Evolutionary conservation across 1,140 invertebrate species (phyloP), one percentile per base, ranked within the genome.

Genomic region (Eurytemora carolleeae): DNA sequence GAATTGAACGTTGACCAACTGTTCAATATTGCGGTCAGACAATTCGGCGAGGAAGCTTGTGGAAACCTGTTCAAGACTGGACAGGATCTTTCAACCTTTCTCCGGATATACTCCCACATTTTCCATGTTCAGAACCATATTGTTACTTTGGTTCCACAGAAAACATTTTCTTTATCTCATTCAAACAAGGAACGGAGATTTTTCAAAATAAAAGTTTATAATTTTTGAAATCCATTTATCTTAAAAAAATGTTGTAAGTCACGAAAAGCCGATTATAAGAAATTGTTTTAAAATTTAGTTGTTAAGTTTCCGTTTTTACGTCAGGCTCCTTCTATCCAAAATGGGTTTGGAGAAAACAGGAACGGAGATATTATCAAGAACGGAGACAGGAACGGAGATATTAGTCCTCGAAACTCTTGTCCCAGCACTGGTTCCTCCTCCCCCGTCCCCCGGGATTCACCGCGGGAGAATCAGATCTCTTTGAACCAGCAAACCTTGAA

Each of bases 51-150:
- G 58, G 67, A 67, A 63, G 62, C 68, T 23, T 87, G 84, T 80
- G 78, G 82, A 66, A 79, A 81, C 64, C 82, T 89, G 73, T 90
- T 91, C 66, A 88, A 89, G 71, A 88, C 83, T 3, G 78, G 84
- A 0, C 82, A 83, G 55, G 89, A 93, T 73, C 73, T 93, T 54
- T 80, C 80, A 44, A 87, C 86, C 20, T 92, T 93, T 69, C 73
- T 93, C 2, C 86, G 87, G 72, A 81, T 94, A 75, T 87, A 89
- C 69, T 84, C 86, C 7, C 84, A 92, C 70, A 81, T 84, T 65
- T 92, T 92, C 72, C 83, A 87, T 69, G 86, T 62, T 18, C 21
- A 53, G n/a, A 2, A 3, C 22, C 58, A 59, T 44, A n/a, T n/a
- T n/a, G n/a, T n/a, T n/a, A n/a, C n/a, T n/a, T n/a, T n/a, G n/a